A percentile compares a stretch with the other conserved stretches of the same genome.
Evolutionary conservation across 2,113 vertebrate species (phyloP).

Genomic region (Megaleporinus macrocephalus): DNA sequence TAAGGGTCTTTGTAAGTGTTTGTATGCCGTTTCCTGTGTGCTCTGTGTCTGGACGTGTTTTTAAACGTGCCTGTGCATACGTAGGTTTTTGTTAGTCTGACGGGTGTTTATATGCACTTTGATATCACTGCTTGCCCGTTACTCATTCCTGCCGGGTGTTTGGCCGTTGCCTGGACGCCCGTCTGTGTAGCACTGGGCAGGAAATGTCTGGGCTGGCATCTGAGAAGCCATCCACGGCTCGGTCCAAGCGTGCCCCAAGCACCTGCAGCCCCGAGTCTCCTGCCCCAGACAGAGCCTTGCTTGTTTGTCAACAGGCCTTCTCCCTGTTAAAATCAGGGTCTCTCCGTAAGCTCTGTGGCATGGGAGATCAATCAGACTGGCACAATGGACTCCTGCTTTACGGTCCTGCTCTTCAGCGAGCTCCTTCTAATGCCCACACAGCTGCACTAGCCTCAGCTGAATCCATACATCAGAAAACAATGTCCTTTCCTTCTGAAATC

Average conservation of each 20-base stretch:
- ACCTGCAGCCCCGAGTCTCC: constrained; percentile 76
- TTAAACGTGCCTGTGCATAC: constrained; percentile 5
- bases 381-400: constrained; percentile 75
- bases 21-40: constrained; percentile 1
- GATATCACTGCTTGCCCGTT: constrained; percentile 58
- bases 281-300: constrained; percentile 70
- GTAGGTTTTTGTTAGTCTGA: constrained; percentile 44
- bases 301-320: constrained; percentile 74
- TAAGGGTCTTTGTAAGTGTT: constrained; percentile 1
- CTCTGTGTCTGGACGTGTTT: constrained; percentile 26
- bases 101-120: constrained; percentile 60
- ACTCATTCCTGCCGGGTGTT: constrained; percentile 72
- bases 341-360: constrained; percentile 66
- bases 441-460: constrained; percentile 75
- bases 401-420: constrained; percentile 69
- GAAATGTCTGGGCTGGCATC: constrained; percentile 79
- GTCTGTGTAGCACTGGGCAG: constrained; percentile 75
- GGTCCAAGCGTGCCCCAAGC: constrained; percentile 75
- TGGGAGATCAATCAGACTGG: constrained; percentile 78
- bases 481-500: constrained; percentile 54
- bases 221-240: constrained; percentile 63
- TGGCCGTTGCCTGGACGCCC: constrained; percentile 78
- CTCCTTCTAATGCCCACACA: constrained; percentile 67
- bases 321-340: constrained; percentile 68
- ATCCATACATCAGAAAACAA: constrained; percentile 68